A percentile compares a stretch with the other conserved stretches of the same genome.
Conservation (phyloP, 2,888 invertebrate species). For the Mamestra brassicae region DNA sequence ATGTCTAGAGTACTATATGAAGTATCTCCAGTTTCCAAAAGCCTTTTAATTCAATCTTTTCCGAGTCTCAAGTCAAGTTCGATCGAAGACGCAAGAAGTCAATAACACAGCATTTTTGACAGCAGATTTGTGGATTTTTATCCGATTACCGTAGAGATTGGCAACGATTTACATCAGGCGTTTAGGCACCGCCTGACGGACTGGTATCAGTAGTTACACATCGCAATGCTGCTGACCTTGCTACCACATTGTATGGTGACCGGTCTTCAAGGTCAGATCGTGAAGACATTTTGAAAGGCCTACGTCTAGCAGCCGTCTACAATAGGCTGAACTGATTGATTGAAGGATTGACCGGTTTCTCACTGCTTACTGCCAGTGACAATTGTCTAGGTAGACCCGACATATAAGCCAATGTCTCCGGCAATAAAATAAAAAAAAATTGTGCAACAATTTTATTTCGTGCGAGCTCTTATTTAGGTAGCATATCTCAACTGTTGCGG, state of each 20-base stretch:
- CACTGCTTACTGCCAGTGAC: background rate
- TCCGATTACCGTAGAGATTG: too few relatives aligned
- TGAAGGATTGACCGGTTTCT: slow-evolving; percentile 35
- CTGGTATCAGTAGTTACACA: background rate
- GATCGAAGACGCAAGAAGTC: too few relatives aligned
- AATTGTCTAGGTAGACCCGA: background rate
- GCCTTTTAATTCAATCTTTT: too few relatives aligned
- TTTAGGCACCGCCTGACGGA: background rate
- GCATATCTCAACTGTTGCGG: too few relatives aligned
- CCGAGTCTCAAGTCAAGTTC: too few relatives aligned
- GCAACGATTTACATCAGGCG: background rate
- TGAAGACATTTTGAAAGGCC: slow-evolving; percentile 16
- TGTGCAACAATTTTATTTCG: too few relatives aligned
- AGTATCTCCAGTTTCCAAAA: too few relatives aligned
- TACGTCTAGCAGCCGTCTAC: slow-evolving; percentile 42
- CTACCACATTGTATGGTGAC: slow-evolving; percentile 9
- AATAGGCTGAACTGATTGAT: slow-evolving; percentile 26
- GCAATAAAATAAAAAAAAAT: background rate
- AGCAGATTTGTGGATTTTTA: too few relatives aligned
- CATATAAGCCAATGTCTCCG: background rate
- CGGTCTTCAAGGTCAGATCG: slow-evolving; percentile 37
- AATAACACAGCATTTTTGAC: too few relatives aligned
- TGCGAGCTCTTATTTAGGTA: too few relatives aligned
- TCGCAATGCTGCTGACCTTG: slow-evolving; percentile 27
- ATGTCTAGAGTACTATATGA: too few relatives aligned